A percentile compares a stretch with the other conserved stretches of the same genome.
These are phyloP conservation scores for Loriculus beryllinus DNA, from an alignment of 2,797 vertebrate species.

Conservation along the genomic window DNA sequence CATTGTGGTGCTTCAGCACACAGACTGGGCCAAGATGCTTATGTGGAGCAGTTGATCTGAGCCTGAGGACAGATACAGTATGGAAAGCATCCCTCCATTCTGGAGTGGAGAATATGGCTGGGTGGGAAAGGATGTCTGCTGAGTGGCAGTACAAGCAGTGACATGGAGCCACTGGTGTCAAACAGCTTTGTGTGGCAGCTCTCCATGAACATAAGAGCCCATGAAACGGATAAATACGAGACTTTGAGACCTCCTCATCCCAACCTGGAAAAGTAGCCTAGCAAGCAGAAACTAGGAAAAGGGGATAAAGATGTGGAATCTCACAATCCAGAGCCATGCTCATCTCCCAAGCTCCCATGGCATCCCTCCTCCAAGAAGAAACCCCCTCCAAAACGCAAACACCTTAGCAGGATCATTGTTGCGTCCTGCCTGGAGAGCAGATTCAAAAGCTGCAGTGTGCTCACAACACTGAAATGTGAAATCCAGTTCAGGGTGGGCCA, in stretches of 20 bases:
- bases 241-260: neutral
- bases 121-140: neutral
- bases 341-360: neutral
- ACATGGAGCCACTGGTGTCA: neutral
- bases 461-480: neutral
- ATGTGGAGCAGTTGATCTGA: neutral
- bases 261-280: neutral
- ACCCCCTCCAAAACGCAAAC: neutral
- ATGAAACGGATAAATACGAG: neutral
- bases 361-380: neutral
- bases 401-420: neutral
- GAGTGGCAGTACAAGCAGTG: neutral
- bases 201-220: neutral
- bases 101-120: neutral
- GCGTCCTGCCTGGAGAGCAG: neutral
- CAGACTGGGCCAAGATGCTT: neutral
- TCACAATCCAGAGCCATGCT: neutral
- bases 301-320: neutral
- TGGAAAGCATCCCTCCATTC: neutral
- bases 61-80: neutral
- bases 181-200: neutral
- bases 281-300: neutral
- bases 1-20: accelerated
- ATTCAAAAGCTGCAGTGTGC: neutral
- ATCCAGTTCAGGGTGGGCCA: neutral